Evolutionary conservation across 1,140 invertebrate species (phyloP).

Genomic region (Telenomus remus): DNA sequence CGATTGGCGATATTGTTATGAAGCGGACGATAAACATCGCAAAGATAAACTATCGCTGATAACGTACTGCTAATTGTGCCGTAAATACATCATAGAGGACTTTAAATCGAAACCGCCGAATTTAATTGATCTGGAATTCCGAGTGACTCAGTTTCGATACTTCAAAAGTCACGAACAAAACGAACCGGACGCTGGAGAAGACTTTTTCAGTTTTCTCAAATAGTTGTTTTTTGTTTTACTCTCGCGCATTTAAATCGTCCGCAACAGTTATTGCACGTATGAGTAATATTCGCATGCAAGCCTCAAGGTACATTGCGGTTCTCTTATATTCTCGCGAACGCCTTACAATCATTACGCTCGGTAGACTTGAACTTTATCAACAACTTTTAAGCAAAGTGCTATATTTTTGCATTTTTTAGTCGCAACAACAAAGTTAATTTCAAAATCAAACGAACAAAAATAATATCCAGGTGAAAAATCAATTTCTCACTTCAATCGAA

Average conservation of each 20-base stretch:
- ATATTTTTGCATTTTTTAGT: too few relatives aligned
- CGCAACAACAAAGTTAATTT: too few relatives aligned
- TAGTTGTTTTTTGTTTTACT: background rate
- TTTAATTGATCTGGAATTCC: too few relatives aligned
- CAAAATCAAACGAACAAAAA: too few relatives aligned
- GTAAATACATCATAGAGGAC: slow-evolving; percentile 19
- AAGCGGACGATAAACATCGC: slow-evolving; percentile 34
- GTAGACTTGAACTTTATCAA: slow-evolving; percentile 14
- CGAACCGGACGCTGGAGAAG: too few relatives aligned
- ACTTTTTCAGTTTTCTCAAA: too few relatives aligned
- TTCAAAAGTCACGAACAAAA: too few relatives aligned
- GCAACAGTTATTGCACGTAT: slow-evolving; percentile 34
- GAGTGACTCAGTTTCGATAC: too few relatives aligned
- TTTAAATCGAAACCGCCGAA: too few relatives aligned
- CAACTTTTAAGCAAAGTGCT: slow-evolving; percentile 3
- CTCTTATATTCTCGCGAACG: slow-evolving; percentile 1
- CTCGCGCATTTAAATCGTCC: slow-evolving; percentile 23
- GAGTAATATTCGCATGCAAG: slow-evolving; percentile 38
- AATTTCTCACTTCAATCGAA: too few relatives aligned
- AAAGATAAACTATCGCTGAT: slow-evolving; percentile 22
- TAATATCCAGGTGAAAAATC: too few relatives aligned
- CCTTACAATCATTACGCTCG: slow-evolving; percentile 27
- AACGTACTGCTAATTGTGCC: slow-evolving; percentile 26
- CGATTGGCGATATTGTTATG: slow-evolving; percentile 23
- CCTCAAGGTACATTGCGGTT: slow-evolving; percentile 35